These are phyloP conservation scores for Aricia agestis DNA, from an alignment of 1,140 invertebrate species.

Conservation along the genomic window DNA sequence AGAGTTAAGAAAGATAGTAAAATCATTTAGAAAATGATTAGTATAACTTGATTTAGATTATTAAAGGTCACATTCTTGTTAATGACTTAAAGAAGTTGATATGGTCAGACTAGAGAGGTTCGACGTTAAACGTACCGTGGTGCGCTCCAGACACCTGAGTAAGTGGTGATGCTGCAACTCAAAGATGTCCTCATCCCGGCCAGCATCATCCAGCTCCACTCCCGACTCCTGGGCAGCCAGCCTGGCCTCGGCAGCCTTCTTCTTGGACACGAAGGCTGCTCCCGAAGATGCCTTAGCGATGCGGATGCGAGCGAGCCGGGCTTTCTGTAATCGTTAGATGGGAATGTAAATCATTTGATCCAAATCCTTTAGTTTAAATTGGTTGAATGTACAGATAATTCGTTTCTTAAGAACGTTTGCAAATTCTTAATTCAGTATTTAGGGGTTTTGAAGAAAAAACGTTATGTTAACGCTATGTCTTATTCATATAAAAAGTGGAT, in stretches of 20 bases:
- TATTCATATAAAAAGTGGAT: too few relatives aligned
- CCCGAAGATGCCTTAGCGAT: constrained; percentile 99
- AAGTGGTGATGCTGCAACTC: constrained; percentile 99
- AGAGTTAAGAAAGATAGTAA: background rate
- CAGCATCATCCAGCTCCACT: constrained; percentile 90
- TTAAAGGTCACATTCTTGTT: too few relatives aligned
- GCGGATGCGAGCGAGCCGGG: constrained; percentile 95
- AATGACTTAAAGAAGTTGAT: background rate
- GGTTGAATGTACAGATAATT: too few relatives aligned
- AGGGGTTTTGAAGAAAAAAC: too few relatives aligned
- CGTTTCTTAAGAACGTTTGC: too few relatives aligned
- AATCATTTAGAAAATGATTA: too few relatives aligned
- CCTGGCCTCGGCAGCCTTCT: constrained; percentile 98
- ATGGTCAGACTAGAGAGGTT: background rate
- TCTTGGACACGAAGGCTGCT: constrained; percentile 98
- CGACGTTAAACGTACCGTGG: constrained; percentile 85
- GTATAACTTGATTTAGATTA: too few relatives aligned
- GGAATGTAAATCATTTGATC: too few relatives aligned
- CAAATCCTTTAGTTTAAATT: too few relatives aligned
- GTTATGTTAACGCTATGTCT: too few relatives aligned
- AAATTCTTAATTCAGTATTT: too few relatives aligned
- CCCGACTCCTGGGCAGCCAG: constrained; percentile 94
- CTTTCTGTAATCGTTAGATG: constrained; percentile 86
- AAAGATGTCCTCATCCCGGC: constrained; percentile 97
- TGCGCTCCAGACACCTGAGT: constrained; percentile 97